Conservation (phyloP, 1,140 invertebrate species). For the Zophobas atratus region DNA sequence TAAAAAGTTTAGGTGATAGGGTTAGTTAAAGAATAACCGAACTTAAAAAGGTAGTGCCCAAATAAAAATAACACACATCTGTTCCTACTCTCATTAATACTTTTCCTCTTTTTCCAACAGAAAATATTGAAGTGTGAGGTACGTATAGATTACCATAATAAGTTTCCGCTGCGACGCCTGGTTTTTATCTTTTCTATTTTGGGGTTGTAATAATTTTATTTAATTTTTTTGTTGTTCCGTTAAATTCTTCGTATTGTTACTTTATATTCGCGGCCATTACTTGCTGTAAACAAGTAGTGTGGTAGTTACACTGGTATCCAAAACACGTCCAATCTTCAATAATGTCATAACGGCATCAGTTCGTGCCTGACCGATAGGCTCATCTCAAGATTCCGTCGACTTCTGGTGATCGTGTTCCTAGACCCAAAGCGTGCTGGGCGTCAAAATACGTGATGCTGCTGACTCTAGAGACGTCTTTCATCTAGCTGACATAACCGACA, state of each 20-base stretch:
- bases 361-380: slow-evolving; percentile 47
- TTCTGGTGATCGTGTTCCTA: slow-evolving; percentile 41
- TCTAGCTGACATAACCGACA: slow-evolving; percentile 46
- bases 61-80: too few species aligned
- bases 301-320: slow-evolving; percentile 21
- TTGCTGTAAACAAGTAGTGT: slow-evolving; percentile 29
- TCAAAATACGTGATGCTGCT: slow-evolving; percentile 45
- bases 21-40: too few species aligned
- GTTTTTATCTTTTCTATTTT: too few species aligned
- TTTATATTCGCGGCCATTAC: slow-evolving; percentile 36
- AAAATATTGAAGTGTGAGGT: too few species aligned
- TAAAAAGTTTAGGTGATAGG: too few species aligned
- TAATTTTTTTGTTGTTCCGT: neutral
- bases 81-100: too few species aligned
- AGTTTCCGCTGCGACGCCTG: too few species aligned
- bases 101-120: too few species aligned
- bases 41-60: too few species aligned
- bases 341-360: slow-evolving; percentile 46
- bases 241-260: slow-evolving; percentile 2
- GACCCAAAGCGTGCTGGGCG: slow-evolving; percentile 40
- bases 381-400: slow-evolving; percentile 44
- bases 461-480: slow-evolving; percentile 44
- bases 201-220: too few species aligned
- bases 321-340: slow-evolving; percentile 49
- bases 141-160: too few species aligned